Base-by-base conservation (phyloP, 1,140 invertebrate genomes). In the Saccostrea echinata region DNA sequence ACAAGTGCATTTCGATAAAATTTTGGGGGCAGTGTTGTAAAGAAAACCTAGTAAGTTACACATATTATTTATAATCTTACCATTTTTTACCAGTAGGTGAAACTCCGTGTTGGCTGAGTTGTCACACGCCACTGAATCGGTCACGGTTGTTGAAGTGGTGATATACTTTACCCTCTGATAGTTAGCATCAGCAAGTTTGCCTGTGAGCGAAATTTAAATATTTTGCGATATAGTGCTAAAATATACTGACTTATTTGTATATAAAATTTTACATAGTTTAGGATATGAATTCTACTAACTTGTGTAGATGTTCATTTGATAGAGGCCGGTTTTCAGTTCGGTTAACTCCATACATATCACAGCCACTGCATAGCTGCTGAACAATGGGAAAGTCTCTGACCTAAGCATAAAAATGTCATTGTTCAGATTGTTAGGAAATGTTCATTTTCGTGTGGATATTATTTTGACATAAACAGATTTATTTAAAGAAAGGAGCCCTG, bases 101-200 rank as follows among this genome's bases (percentile, higher is more conserved):
- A 52, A 86, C 16, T 89, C 88, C 1, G 88, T 86, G 43, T 82
- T 84, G 1, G 85, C 80, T 0, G 33, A 55, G 52, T 89, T 84
- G 35, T 83, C 71, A 86, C 88, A 89, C 0, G 81, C 88, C 3
- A 84, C 18, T 18, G 88, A n/a, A 1, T 71, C 81, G 18, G 85
- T 86, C 27, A 89, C 61, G 13, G 81, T 84, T 16, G 88, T 86
- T 27, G 80, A n/a, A 6, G 85, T 57, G 13, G 84, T 43, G 21
- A 55, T 27, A 61, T 82, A 89, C 85, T 84, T 89, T 21, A 89
- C 64, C 43, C 88, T 71, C 81, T 89, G 84, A 57, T 89, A 55
- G 53, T 86, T 71, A 43, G 88, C 88, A 27, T 89, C 84, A 21
- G 55, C 21, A 24, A 89, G 82, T 64, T 83, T 51, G 68, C 57